Evolutionary conservation across 2,797 vertebrate genomes (phyloP).

Genomic region (Garrulus glandarius): DNA sequence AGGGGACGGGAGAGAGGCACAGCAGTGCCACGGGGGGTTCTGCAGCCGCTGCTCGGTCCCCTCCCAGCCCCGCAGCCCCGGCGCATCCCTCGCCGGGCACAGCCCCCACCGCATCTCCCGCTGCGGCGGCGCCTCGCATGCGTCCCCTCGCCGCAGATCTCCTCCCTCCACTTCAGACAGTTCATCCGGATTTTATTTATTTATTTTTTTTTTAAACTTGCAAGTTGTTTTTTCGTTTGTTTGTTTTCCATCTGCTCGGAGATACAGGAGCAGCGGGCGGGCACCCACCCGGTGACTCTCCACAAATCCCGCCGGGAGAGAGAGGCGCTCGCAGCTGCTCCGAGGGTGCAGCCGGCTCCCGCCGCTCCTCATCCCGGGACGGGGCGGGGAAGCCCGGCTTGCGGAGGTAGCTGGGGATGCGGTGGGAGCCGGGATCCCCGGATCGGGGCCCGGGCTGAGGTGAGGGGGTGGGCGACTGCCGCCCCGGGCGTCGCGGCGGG

Average conservation of each 20-base stretch:
- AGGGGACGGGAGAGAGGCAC: background rate
- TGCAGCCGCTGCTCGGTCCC: background rate
- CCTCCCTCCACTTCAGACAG: background rate
- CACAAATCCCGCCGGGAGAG: accelerated
- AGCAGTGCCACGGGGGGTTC: accelerated
- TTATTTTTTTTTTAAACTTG: too few relatives aligned
- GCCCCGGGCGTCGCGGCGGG: accelerated
- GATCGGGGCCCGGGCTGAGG: background rate
- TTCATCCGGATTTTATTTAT: too few relatives aligned
- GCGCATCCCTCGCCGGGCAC: background rate
- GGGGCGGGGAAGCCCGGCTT: background rate
- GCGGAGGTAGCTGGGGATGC: background rate
- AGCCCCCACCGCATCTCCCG: background rate
- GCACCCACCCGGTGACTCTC: accelerated
- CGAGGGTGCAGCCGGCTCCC: background rate
- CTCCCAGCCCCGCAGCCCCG: background rate
- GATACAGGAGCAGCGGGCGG: background rate
- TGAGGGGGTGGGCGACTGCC: background rate
- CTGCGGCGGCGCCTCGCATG: background rate
- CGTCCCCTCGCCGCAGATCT: background rate
- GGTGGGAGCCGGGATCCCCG: too few relatives aligned
- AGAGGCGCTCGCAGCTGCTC: background rate
- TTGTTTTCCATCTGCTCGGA: background rate
- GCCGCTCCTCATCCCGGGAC: background rate
- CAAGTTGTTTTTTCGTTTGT: background rate